A percentile compares a stretch with the other conserved stretches of the same genome.
phyloP scores from a whole-genome alignment of 2,113 vertebrate genomes.

The Ranitomeya variabilis region DNA sequence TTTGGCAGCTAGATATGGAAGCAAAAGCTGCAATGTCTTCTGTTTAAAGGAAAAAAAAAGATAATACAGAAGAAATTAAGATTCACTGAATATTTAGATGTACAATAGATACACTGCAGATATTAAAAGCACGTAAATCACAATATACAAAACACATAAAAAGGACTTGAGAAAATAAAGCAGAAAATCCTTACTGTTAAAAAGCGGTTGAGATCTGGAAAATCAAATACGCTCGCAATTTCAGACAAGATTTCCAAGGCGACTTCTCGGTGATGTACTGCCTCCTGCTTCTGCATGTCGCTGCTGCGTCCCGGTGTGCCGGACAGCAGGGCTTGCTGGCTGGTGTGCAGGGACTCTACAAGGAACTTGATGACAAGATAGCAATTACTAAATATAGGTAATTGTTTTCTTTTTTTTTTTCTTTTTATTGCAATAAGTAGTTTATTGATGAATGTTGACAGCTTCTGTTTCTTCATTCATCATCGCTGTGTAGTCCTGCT shows the following conservation, averaged over 20 bases:
- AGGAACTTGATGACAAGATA: conserved; percentile 78
- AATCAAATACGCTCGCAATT: conserved; percentile 95
- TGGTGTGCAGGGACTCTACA: conserved; percentile 93
- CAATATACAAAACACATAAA: not conserved
- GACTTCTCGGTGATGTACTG: conserved; percentile 87
- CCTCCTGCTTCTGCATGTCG: conserved; percentile 79
- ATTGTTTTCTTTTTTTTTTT: not conserved
- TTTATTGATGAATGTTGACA: not conserved
- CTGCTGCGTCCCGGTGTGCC: conserved; percentile 76
- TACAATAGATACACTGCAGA: not conserved
- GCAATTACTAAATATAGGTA: not conserved
- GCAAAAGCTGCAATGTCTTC: conserved; percentile 91
- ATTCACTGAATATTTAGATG: not conserved
- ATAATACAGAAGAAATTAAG: not conserved
- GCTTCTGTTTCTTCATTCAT: not conserved
- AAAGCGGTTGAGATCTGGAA: conserved; percentile 94
- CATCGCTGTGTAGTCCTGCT: not conserved
- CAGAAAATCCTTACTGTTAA: conserved; percentile 78
- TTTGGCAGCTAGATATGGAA: conserved; percentile 95
- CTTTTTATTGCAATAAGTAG: not conserved
- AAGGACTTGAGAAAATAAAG: not conserved
- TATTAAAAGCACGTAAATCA: not conserved
- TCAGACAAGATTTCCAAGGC: conserved; percentile 91
- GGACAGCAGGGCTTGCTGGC: conserved; percentile 78
- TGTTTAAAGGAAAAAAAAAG: conserved; percentile 65